Conservation (phyloP, 37 sponge, comb jelly and placozoan species). For the Axinella damicornis region DNA sequence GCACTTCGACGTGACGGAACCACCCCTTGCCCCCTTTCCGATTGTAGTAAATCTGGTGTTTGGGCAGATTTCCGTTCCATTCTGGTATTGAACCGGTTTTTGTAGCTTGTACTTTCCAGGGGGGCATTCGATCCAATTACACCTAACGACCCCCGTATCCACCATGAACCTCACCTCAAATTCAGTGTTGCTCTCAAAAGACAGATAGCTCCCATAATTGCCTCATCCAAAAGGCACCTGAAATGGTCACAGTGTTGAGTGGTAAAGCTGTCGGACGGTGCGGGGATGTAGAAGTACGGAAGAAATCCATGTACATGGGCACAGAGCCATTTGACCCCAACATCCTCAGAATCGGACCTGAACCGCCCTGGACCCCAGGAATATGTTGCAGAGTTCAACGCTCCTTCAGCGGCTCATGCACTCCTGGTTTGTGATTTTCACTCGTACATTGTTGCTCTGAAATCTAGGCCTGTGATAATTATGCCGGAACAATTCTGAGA, state of each 20-base stretch:
- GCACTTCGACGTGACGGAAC: constrained; percentile 57
- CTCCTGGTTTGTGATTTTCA: no score
- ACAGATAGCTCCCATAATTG: constrained; percentile 41
- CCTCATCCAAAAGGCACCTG: constrained; percentile 48
- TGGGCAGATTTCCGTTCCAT: neutral
- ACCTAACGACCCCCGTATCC: constrained; percentile 93
- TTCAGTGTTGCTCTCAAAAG: constrained; percentile 94
- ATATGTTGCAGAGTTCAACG: no score
- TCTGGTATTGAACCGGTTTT: neutral
- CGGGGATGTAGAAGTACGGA: constrained; percentile 91
- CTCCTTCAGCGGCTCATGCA: no score
- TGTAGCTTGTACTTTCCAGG: constrained; percentile 71
- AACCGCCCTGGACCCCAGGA: constrained; percentile 60
- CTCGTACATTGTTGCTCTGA: no score
- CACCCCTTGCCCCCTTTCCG: neutral
- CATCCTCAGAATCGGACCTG: constrained; percentile 88
- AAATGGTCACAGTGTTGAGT: constrained; percentile 68
- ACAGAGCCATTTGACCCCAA: constrained; percentile 87
- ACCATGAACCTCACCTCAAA: constrained; percentile 97
- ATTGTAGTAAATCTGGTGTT: constrained; percentile 25
- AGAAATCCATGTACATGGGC: constrained; percentile 93
- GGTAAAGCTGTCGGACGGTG: constrained; percentile 42
- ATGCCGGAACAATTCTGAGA: no score
- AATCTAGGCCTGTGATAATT: no score
- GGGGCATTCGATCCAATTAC: constrained; percentile 94